Evolutionary conservation across 1,140 invertebrate species (phyloP).

Genomic region (Lepeophtheirus salmonis): DNA sequence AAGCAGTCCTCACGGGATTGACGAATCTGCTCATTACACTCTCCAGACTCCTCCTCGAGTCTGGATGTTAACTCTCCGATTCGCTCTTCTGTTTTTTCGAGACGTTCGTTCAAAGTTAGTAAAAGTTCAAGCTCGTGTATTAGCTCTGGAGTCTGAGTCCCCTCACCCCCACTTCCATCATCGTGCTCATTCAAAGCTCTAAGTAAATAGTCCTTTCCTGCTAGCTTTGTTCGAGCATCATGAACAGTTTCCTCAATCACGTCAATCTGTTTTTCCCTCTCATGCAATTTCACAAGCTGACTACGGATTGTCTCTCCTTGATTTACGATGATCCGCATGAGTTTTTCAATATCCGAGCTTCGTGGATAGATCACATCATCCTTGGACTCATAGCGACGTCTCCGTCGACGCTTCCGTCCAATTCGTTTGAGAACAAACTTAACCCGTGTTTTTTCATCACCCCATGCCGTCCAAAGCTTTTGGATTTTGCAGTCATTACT

Average conservation of each 20-base stretch:
- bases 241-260: conserved; percentile 54
- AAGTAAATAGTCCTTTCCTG: conserved; percentile 57
- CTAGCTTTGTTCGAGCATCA: conserved; percentile 41
- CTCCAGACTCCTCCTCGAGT: conserved; percentile 26
- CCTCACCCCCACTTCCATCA: conserved; percentile 40
- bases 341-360: conserved; percentile 36
- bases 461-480: conserved; percentile 52
- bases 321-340: conserved; percentile 53
- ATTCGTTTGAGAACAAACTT: conserved; percentile 29
- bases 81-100: conserved; percentile 46
- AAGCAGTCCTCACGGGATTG: not conserved
- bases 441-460: conserved; percentile 46
- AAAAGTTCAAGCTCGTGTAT: conserved; percentile 33
- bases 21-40: not conserved
- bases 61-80: conserved; percentile 42
- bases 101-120: conserved; percentile 42
- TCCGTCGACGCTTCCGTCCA: conserved; percentile 23
- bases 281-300: conserved; percentile 40
- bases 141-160: conserved; percentile 22
- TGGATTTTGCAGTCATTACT: conserved; percentile 42
- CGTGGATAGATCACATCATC: conserved; percentile 1
- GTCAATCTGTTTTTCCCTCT: conserved; percentile 55
- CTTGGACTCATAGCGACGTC: conserved; percentile 13
- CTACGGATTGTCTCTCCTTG: conserved; percentile 58
- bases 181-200: conserved; percentile 42